Base-by-base conservation (phyloP, 1,140 invertebrate species). In the Heliconius himera region DNA sequence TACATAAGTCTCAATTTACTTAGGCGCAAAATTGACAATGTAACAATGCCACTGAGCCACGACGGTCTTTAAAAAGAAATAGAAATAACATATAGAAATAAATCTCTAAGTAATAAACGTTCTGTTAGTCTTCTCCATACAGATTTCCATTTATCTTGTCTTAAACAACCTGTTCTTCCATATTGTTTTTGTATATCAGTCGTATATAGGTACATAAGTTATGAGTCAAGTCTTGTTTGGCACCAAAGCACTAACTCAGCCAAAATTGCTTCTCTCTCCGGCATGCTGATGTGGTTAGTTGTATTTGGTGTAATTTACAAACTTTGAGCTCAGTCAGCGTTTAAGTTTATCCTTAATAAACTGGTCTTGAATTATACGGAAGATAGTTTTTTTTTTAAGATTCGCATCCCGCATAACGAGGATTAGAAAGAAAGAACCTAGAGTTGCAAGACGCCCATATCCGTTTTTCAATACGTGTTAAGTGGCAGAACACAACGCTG, bases 211-310 rank as follows among this genome's bases (percentile, higher is more conserved):
- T 46, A 16, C 41, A 3, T 46, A 36, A 66, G 29, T 77, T 77
- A 71, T 71, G 70, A 70, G 26, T 77, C 66, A 77, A 71, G 36
- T 29, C 56, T 33, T 66, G 74, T 70, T 41, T 77, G 76, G 74
- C 74, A 54, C 82, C 72, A 66, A 83, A 77, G 82, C 71, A 79
- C 80, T 81, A 79, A 79, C 77, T 81, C 73, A 77, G 75, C 73
- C 77, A 75, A 83, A 83, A 83, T 83, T 83, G 76, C 82, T 83
- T 81, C 70, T 78, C 74, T 77, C 72, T 73, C 79, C 78, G 74
- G 80, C 82, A 79, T 83, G 80, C 80, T 83, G 82, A 83, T 83
- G 80, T 49, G 74, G 77, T 81, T 77, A 81, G 11, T 29, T 73
- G 16, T 22, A 71, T 22, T 29, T 51, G 73, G 78, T 26, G 36